Evolutionary conservation across 2,888 invertebrate genomes (phyloP).

Genomic region (Nasonovia ribisnigri): DNA sequence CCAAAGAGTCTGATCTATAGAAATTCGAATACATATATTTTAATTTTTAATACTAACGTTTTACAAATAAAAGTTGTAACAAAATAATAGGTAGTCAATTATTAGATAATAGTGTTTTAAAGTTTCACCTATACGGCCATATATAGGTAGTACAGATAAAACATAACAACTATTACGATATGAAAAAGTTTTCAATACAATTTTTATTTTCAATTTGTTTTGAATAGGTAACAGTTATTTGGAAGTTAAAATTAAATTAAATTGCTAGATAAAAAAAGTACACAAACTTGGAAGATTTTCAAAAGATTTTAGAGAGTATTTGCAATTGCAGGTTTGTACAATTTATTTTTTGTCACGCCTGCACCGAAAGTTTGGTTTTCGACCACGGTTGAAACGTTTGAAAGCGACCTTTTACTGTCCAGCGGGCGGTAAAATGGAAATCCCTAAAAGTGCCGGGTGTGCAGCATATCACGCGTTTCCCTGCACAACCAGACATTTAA

Average conservation of each 20-base stretch:
- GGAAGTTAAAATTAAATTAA: background rate
- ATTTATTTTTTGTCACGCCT: no score
- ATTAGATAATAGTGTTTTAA: background rate
- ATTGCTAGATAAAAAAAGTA: background rate
- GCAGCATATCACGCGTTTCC: no score
- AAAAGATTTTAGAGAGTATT: background rate
- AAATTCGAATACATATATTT: slow-evolving; percentile 66
- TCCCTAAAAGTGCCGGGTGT: no score
- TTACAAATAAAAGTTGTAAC: background rate
- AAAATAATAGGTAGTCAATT: background rate
- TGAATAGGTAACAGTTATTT: background rate
- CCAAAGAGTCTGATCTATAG: slow-evolving; percentile 82
- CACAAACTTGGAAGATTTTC: background rate
- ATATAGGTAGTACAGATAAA: background rate
- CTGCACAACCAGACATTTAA: no score
- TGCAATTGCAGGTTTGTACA: background rate
- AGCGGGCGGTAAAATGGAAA: no score
- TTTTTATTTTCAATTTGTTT: background rate
- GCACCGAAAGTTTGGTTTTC: no score
- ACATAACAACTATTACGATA: background rate
- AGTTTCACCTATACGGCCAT: background rate
- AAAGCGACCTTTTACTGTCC: no score
- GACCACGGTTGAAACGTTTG: no score
- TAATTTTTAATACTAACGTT: background rate
- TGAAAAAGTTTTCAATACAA: background rate